Base-by-base conservation (phyloP, 2,113 vertebrate genomes). In the Menura novaehollandiae region DNA sequence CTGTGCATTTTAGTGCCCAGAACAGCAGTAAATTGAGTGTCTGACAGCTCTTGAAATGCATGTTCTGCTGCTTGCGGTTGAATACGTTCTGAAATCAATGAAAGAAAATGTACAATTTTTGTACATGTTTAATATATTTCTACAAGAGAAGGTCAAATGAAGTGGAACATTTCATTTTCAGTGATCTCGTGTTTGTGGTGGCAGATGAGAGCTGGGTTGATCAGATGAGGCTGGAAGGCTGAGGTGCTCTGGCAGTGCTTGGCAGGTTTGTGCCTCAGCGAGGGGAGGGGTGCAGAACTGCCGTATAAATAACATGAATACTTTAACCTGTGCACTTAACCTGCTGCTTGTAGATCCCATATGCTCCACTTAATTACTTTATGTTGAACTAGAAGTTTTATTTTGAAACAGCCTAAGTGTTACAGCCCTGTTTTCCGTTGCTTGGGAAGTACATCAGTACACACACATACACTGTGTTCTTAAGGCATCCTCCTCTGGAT, bases 121-220 rank as follows among this genome's bases (percentile, higher is more conserved):
- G 87, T 96, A 93, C 83, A 79, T 67, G 90, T 93, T 96, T 94
- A 97, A 95, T 97, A 89, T 91, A 91, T 97, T 95, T 92, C 91
- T 95, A 87, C 94, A 86, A 95, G 96, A 60, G 91, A 75, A 96
- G 90, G 93, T 95, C 95, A 97, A 93, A 96, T 83, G 88, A 93
- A 97, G 94, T 80, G 73, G 95, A 97, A 97, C 94, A 30, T 95
- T 93, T 91, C 32, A 67, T 94, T 96, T 90, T 35, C 74, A 39
- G 83, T 26, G 91, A 69, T 93, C 78, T 85, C 0, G 4, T 85
- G 59, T 72, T 92, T 64, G 66, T 69, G 75, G 62, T 71, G 86
- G 84, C 81, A 80, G 94, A 62, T 12, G 41, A 88, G 78, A 90
- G 88, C 72, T 80, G 28, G 1, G 32, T 55, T 72, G 72, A 86